phyloP scores from a whole-genome alignment of 2,113 vertebrate species.

The Malurus elegans region DNA sequence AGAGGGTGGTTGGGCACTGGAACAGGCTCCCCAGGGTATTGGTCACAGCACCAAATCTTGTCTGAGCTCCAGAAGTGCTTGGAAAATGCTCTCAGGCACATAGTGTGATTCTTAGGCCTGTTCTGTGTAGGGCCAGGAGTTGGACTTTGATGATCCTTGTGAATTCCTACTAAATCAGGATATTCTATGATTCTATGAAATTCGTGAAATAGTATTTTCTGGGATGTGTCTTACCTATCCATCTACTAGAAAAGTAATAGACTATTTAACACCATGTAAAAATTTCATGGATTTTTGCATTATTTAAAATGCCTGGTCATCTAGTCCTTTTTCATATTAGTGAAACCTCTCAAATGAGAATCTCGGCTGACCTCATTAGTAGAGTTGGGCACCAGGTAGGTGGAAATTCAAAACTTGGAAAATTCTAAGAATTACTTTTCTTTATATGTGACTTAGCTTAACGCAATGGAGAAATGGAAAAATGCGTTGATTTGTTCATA shows the following conservation, averaged over 20 bases:
- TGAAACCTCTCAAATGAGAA: neutral
- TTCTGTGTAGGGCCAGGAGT: neutral
- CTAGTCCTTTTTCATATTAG: neutral
- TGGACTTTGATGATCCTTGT: neutral
- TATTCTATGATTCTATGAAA: neutral
- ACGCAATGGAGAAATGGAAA: neutral
- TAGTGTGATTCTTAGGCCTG: neutral
- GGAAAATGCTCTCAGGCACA: neutral
- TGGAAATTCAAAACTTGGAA: neutral
- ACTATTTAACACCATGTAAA: neutral
- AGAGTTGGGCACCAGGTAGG: neutral
- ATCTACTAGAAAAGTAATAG: neutral
- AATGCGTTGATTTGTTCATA: neutral
- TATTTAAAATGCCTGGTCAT: neutral
- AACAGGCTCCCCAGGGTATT: neutral
- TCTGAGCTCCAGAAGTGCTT: neutral
- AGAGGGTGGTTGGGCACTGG: neutral
- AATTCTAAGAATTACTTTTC: neutral
- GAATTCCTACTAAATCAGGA: neutral
- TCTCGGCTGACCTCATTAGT: neutral
- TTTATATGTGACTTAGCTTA: neutral
- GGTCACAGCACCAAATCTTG: neutral
- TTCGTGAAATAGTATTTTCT: neutral
- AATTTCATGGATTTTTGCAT: neutral
- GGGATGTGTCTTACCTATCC: neutral